Evolutionary conservation across 2,113 vertebrate genomes (phyloP).

Genomic region (Aldabrachelys gigantea): DNA sequence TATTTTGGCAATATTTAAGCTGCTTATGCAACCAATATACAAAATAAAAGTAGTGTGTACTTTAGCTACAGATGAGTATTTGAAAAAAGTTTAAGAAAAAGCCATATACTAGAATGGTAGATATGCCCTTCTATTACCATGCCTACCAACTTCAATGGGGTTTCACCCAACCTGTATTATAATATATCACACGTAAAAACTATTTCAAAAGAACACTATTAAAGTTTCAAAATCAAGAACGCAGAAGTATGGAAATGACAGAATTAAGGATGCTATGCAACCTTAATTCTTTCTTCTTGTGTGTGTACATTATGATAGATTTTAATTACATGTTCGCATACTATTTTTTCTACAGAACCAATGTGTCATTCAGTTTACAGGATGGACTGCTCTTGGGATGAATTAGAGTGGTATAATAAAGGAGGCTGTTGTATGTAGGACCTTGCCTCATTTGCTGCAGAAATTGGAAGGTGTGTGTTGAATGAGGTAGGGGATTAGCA

Average conservation of each 20-base stretch:
- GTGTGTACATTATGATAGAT: not conserved
- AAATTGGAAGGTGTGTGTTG: fast-evolving
- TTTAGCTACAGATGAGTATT: not conserved
- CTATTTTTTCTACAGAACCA: not conserved
- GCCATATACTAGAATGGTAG: not conserved
- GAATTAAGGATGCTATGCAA: not conserved
- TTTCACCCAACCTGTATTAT: not conserved
- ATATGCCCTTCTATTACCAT: not conserved
- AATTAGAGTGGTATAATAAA: not conserved
- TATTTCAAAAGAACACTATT: not conserved
- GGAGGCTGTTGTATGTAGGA: not conserved
- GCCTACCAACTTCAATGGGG: not conserved
- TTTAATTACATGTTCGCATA: not conserved
- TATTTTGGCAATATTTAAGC: not conserved
- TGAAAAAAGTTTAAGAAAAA: not conserved
- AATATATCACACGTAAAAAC: not conserved
- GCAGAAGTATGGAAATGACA: not conserved
- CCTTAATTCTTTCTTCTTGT: not conserved
- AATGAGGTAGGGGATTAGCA: not conserved
- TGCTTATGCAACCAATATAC: not conserved
- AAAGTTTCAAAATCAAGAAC: not conserved
- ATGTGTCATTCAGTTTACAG: not conserved
- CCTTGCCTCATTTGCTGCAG: not conserved
- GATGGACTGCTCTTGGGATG: not conserved
- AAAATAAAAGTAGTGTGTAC: not conserved